Evolutionary conservation across 2,113 vertebrate species (phyloP).

Genomic region (Onychostruthus taczanowskii): DNA sequence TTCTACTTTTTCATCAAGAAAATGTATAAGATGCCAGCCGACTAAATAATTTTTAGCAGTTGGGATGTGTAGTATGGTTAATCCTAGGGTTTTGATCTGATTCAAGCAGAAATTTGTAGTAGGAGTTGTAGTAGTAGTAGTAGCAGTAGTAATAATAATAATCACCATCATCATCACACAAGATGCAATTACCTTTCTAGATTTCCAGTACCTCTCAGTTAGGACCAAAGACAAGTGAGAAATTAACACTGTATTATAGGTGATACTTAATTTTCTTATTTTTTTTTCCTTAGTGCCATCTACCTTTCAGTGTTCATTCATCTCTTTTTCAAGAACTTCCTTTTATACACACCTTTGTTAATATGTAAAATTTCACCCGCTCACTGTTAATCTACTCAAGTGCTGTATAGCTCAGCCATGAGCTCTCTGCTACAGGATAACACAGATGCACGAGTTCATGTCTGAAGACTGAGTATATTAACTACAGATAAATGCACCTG

Average conservation of each 20-base stretch:
- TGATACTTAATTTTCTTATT: not conserved
- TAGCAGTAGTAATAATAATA: not conserved
- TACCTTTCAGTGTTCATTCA: not conserved
- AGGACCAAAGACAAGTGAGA: not conserved
- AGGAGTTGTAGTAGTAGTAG: not conserved
- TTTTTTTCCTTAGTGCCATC: not conserved
- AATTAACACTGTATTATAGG: not conserved
- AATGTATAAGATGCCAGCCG: not conserved
- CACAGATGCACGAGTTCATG: not conserved
- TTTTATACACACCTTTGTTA: not conserved
- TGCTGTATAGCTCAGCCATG: rapidly evolving
- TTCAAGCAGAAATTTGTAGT: not conserved
- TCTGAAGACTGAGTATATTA: not conserved
- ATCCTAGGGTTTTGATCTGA: not conserved
- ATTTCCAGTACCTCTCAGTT: not conserved
- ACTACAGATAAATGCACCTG: not conserved
- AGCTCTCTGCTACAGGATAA: not conserved
- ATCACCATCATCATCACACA: not conserved
- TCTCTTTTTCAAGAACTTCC: not conserved
- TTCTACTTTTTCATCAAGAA: not conserved
- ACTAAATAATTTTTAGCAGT: not conserved
- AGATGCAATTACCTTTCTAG: not conserved
- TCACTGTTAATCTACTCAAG: not conserved
- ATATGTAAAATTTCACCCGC: not conserved
- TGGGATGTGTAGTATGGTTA: not conserved